Base-by-base conservation (phyloP, 2,888 invertebrate species). In the Macropis europaea region DNA sequence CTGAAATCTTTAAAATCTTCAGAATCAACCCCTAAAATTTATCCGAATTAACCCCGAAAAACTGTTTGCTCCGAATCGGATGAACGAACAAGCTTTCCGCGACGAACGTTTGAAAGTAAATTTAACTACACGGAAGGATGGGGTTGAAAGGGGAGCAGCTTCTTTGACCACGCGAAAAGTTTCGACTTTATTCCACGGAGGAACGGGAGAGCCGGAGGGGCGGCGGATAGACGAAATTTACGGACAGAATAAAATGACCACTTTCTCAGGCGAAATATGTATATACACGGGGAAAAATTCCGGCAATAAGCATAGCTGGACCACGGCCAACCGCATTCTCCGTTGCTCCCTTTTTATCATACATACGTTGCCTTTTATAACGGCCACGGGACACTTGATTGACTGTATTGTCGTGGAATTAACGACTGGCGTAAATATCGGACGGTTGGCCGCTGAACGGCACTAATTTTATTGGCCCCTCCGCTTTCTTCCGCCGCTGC, bases 221-320 rank as follows among this genome's bases (percentile, higher is more conserved):
- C 34, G 48, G 50, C 42, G 73, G 70, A 79, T 73, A 57, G 66
- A 76, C 48, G 42, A 67, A 77, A 80, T 77, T 80, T 79, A 79
- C 73, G 66, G 60, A 73, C 52, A 63, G 60, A 73, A 75, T 73
- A 77, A 79, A 79, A 77, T 73, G 77, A 73, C 76, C 73, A 73
- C 69, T 76, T 76, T 73, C 76, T 75, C 73, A 61, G 63, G 77
- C 66, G 71, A 72, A 73, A 72, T 73, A 72, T 59, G 73, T 50
- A 47, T 56, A 13, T 43, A 52, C 17, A 13, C 38, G 61, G 54
- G 56, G 77, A 79, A 79, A 80, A 80, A 80, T 79, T 77, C 73
- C 61, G 61, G 77, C 79, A 73, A 80, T 79, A 79, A 77, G 72
- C 76, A 77, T 74, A 76, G 63, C 73, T 77, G 77, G 79, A 74